phyloP scores from a whole-genome alignment of 2,113 vertebrate species.

The Hemiscyllium ocellatum region DNA sequence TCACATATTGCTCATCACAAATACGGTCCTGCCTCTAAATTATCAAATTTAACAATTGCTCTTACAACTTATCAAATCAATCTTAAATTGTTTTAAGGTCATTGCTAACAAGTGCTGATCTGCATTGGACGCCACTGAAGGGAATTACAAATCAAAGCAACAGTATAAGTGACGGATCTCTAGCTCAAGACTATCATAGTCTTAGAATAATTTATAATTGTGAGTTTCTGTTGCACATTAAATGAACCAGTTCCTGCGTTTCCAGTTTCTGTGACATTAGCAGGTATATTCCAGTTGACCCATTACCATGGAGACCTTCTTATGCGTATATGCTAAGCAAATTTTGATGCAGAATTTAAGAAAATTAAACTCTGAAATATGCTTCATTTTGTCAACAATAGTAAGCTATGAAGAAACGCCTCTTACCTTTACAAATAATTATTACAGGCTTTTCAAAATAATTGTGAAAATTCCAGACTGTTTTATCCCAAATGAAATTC shows the following conservation, averaged over 20 bases:
- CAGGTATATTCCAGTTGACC: background rate
- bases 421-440: background rate
- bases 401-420: background rate
- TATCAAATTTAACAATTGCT: background rate
- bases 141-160: background rate
- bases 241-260: background rate
- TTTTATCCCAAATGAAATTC: background rate
- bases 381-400: background rate
- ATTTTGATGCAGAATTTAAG: background rate
- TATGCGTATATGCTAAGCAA: background rate
- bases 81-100: background rate
- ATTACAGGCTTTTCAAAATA: background rate
- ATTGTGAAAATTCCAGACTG: background rate
- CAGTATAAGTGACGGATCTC: background rate
- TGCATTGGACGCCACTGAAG: background rate
- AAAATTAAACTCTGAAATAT: background rate
- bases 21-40: background rate
- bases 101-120: background rate
- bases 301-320: background rate
- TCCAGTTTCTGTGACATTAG: background rate
- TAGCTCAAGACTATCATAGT: background rate
- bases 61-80: background rate
- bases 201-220: background rate
- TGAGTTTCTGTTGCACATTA: background rate
- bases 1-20: background rate